Evolutionary conservation across 2,113 vertebrate species (phyloP).

Genomic region (Tautogolabrus adspersus): DNA sequence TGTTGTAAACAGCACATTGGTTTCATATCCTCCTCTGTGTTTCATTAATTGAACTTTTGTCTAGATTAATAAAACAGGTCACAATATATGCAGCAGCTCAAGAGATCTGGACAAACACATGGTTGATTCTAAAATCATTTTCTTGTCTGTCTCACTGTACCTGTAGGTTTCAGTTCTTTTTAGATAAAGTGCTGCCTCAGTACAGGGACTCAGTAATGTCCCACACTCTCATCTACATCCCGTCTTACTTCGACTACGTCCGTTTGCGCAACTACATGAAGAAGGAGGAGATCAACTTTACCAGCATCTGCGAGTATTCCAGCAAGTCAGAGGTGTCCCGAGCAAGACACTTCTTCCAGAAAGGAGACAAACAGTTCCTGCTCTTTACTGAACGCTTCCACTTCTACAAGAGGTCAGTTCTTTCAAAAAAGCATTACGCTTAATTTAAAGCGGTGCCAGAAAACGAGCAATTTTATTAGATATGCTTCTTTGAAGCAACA

Average conservation of each 20-base stretch:
- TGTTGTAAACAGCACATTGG: too few relatives aligned
- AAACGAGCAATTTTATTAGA: background rate
- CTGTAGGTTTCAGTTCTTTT: constrained; percentile 92
- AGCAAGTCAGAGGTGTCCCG: constrained; percentile 87
- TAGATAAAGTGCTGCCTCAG: constrained; percentile 92
- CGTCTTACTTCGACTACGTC: constrained; percentile 95
- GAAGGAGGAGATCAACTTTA: constrained; percentile 91
- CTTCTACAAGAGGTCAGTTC: constrained; percentile 94
- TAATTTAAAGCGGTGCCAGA: background rate
- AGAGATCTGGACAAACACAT: too few relatives aligned
- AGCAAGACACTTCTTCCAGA: constrained; percentile 90
- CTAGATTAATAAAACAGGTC: too few relatives aligned
- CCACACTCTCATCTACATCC: constrained; percentile 93
- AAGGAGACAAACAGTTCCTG: constrained; percentile 91
- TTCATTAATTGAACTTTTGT: background rate
- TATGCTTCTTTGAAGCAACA: too few relatives aligned
- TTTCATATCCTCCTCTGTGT: too few relatives aligned
- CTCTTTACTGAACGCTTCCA: constrained; percentile 97
- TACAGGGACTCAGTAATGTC: constrained; percentile 96
- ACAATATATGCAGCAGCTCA: too few relatives aligned
- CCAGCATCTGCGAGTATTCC: constrained; percentile 92
- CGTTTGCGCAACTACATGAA: constrained; percentile 95
- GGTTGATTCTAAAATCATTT: too few relatives aligned
- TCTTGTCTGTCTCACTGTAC: background rate
- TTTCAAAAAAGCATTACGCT: background rate